Evolutionary conservation across 2,113 vertebrate species (phyloP), one percentile per base, ranked within the genome.

Genomic region (Spheniscus mendiculus): DNA sequence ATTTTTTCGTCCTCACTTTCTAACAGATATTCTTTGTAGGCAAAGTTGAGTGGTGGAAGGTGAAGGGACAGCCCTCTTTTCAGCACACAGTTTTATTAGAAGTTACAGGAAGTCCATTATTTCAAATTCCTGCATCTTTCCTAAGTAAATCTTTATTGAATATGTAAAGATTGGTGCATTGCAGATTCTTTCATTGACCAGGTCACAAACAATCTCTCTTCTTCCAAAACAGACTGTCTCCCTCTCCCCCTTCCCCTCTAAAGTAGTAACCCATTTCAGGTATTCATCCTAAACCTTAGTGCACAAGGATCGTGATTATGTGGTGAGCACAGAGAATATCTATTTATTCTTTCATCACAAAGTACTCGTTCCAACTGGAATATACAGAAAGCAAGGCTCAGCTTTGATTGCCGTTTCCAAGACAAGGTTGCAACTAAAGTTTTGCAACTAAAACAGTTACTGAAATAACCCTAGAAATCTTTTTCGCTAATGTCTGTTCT

Each of bases 101-200:
- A 84, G 91, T 79, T 42, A 84, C 15, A 34, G 17, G 12, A 88
- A 65, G 63, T 32, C 83, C 12, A 25, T 63, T 49, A 20, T 26
- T 61, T 83, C 62, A 61, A 84, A 93, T 83, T 66, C 40, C 82
- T 79, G 38, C 20, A 10, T 40, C n/a, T 86, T 63, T 52, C 62
- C 70, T 36, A 58, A 65, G 58, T 59, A 56, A 87, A 67, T 47
- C 85, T 95, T 76, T 63, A 52, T 56, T 30, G 30, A 74, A 61
- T 40, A 56, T 17, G 16, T 20, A 63, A 65, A 77, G 81, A 77
- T 20, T 56, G 77, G 62, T 84, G 88, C 91, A 91, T 22, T 93
- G 92, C 56, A 94, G 87, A 69, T 95, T 73, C 78, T 58, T 78
- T 79, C 85, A 91, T 3, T 90, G 77, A 91, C 63, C 55, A 92